These are phyloP conservation scores for Peromyscus leucopus DNA, from an alignment of 2,113 vertebrate genomes.

Conservation along the genomic window DNA sequence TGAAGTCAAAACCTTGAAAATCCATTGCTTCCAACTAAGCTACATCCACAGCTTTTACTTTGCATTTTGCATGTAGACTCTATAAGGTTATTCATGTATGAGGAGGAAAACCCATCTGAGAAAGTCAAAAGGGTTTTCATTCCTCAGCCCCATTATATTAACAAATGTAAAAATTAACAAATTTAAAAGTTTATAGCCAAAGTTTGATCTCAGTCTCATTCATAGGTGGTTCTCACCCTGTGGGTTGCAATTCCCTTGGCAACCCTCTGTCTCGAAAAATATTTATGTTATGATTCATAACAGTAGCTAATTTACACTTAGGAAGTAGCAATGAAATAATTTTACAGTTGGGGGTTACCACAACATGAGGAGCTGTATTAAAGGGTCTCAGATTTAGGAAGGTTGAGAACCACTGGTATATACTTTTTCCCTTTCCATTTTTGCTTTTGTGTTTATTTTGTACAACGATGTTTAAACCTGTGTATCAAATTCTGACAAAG, in stretches of 20 bases:
- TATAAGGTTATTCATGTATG: background rate
- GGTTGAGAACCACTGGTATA: background rate
- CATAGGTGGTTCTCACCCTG: background rate
- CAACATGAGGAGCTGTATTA: too few relatives aligned
- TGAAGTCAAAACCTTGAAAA: background rate
- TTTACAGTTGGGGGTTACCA: background rate
- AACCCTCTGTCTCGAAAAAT: background rate
- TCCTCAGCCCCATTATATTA: slow-evolving; percentile 16
- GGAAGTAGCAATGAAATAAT: background rate
- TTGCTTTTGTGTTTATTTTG: slow-evolving; percentile 55
- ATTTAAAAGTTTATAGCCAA: slow-evolving; percentile 38
- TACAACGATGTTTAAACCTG: slow-evolving; percentile 55
- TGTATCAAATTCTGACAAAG: slow-evolving; percentile 63
- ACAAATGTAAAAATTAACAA: slow-evolving; percentile 51
- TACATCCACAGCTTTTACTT: background rate
- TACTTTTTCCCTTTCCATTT: background rate
- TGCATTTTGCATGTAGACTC: slow-evolving; percentile 26
- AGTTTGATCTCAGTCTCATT: background rate
- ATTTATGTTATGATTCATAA: background rate
- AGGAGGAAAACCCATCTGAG: slow-evolving; percentile 41
- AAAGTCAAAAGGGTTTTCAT: background rate
- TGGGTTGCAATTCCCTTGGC: background rate
- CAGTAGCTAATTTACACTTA: background rate
- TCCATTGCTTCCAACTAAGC: background rate
- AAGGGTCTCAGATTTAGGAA: background rate